These are phyloP conservation scores for Xestobium rufovillosum DNA, from an alignment of 2,888 invertebrate genomes.

Conservation along the genomic window DNA sequence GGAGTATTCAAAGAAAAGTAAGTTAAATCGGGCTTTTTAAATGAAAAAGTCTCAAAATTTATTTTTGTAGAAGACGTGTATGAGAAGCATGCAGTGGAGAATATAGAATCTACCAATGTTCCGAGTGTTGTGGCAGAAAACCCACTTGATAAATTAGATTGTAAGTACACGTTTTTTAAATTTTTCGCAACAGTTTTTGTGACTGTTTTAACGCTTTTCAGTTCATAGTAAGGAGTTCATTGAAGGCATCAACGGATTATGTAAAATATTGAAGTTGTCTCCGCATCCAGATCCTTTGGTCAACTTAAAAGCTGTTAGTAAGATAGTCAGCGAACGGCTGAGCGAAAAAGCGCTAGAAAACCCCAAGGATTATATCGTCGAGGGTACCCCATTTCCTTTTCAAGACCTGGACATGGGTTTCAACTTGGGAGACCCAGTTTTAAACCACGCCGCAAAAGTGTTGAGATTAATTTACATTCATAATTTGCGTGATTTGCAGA, in stretches of 20 bases:
- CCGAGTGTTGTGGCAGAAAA: constrained; percentile 74
- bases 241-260: constrained; percentile 70
- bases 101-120: constrained; percentile 51
- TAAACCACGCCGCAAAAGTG: constrained; percentile 69
- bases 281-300: constrained; percentile 75
- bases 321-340: constrained; percentile 53
- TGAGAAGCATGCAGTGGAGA: constrained; percentile 56
- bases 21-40: constrained; percentile 21
- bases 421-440: constrained; percentile 54
- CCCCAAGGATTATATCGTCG: constrained; percentile 46
- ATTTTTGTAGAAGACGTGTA: constrained; percentile 60
- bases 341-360: constrained; percentile 52
- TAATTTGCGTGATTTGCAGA: constrained; percentile 81
- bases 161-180: too few relatives aligned
- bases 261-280: constrained; percentile 69
- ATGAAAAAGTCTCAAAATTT: constrained; percentile 15
- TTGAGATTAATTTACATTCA: constrained; percentile 75
- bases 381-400: constrained; percentile 64
- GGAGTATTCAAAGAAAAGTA: constrained; percentile 76
- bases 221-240: constrained; percentile 79
- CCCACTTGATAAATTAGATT: constrained; percentile 78
- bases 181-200: not conserved
- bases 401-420: constrained; percentile 60
- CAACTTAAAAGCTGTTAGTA: constrained; percentile 62
- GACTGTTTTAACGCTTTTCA: constrained; percentile 40